Percentiles rank a stretch among this genome's conserved stretches.
phyloP scores from a whole-genome alignment of 2,888 invertebrate species.

The Nomada ferruginata region DNA sequence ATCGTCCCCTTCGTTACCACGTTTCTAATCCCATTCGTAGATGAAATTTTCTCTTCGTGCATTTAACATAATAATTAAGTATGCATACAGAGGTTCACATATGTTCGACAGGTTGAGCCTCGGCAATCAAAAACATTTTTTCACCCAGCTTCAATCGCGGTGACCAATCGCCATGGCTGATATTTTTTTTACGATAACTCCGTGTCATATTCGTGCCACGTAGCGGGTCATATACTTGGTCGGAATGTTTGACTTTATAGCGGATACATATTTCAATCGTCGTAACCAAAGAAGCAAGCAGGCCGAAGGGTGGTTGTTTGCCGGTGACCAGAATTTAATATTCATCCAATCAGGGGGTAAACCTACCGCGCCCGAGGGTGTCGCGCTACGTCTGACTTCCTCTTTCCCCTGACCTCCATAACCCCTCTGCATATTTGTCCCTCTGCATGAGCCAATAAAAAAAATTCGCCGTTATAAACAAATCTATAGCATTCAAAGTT shows the following conservation, averaged over 20 bases:
- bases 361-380: constrained; percentile 70
- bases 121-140: background rate
- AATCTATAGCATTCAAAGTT: background rate
- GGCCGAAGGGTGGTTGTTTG: constrained; percentile 75
- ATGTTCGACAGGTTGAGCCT: too few species aligned
- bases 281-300: constrained; percentile 67
- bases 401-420: constrained; percentile 51
- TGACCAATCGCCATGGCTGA: background rate
- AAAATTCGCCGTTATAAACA: constrained; percentile 64
- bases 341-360: constrained; percentile 81
- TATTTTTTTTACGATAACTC: constrained; percentile 10
- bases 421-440: constrained; percentile 69
- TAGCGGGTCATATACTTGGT: constrained; percentile 74
- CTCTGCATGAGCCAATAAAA: constrained; percentile 69
- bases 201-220: constrained; percentile 72
- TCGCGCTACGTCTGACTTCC: constrained; percentile 42
- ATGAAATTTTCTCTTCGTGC: constrained; percentile 30
- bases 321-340: constrained; percentile 83
- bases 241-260: constrained; percentile 80
- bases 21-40: constrained; percentile 51
- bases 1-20: constrained; percentile 32
- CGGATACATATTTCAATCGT: constrained; percentile 83
- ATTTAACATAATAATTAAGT: background rate
- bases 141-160: background rate
- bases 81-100: background rate